Evolutionary conservation across 2,888 invertebrate species (phyloP), one percentile per base, ranked within the genome.

Genomic region (Pheosia gnoma): DNA sequence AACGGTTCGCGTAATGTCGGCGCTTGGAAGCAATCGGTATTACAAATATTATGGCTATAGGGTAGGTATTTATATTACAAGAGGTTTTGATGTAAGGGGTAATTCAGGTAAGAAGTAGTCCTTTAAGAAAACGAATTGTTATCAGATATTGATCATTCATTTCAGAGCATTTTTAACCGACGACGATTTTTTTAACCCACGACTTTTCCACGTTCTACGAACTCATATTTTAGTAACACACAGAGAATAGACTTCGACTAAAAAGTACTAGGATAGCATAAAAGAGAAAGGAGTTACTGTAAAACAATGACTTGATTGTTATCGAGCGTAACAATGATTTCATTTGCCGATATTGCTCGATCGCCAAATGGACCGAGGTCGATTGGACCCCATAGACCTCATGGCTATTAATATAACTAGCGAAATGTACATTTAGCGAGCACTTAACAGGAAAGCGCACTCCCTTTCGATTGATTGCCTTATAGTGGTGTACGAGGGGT

Each of bases 401-500:
- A 75, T 75, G 60, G 69, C 78, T 80, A 85, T 85, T 84, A 84
- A 79, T 78, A 80, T 77, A 79, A 78, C 77, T 76, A 75, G 70
- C 69, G 72, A 71, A 75, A 74, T 79, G 80, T 81, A 74, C 74
- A 74, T 82, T 84, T 79, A 75, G 78, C 68, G 66, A 78, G 81
- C 84, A 85, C 82, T 87, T 80, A 81, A 78, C 73, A 73, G 64
- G 67, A 71, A 78, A 77, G 75, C 67, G 72, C 79, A 75, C 77
- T 78, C 72, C 66, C 70, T 74, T 77, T 74, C 81, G 78, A 85
- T 83, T 86, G 85, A 85, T 87, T 83, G 77, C 79, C 79, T 68
- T 66, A 67, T 68, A 59, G 38, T 58, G 68, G 70, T 70, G 71
- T 69, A 79, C 67, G 58, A 70, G 0, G 43, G 52, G 5, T 5